Percentiles rank a stretch among this genome's conserved stretches.
phyloP scores from a whole-genome alignment of 2,113 vertebrate genomes.

The Saguinus imperator region DNA sequence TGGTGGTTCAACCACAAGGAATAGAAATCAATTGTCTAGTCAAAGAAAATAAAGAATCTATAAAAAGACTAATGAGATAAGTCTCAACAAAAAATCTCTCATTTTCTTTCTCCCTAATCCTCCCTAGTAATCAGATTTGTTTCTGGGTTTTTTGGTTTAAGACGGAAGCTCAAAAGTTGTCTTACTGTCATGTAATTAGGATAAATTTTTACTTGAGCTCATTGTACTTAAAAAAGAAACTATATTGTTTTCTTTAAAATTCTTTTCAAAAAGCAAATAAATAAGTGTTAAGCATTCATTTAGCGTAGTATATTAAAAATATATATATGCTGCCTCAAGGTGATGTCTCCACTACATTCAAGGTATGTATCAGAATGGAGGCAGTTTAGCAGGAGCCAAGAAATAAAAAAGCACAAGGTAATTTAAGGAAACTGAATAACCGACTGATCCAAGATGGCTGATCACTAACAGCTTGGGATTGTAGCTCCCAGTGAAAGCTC shows the following conservation, averaged over 20 bases:
- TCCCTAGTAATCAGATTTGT: not conserved
- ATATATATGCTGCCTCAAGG: not conserved
- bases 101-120: not conserved
- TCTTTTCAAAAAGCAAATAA: not conserved
- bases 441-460: too few relatives aligned
- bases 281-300: not conserved
- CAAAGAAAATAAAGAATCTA: not conserved
- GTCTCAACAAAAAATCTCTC: not conserved
- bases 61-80: not conserved
- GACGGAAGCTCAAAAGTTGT: not conserved
- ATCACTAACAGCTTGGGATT: too few relatives aligned
- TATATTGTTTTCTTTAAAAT: not conserved
- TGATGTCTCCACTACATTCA: not conserved
- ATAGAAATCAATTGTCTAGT: not conserved
- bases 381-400: not conserved
- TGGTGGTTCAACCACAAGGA: not conserved
- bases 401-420: not conserved
- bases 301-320: not conserved
- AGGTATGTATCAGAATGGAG: not conserved
- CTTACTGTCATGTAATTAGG: not conserved
- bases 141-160: not conserved
- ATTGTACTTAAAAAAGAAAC: not conserved
- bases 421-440: not conserved
- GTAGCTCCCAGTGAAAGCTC: too few relatives aligned
- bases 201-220: slow-evolving; percentile 4